Evolutionary conservation across 2,113 vertebrate genomes (phyloP), one percentile per base, ranked within the genome.

Genomic region (Alligator sinensis): DNA sequence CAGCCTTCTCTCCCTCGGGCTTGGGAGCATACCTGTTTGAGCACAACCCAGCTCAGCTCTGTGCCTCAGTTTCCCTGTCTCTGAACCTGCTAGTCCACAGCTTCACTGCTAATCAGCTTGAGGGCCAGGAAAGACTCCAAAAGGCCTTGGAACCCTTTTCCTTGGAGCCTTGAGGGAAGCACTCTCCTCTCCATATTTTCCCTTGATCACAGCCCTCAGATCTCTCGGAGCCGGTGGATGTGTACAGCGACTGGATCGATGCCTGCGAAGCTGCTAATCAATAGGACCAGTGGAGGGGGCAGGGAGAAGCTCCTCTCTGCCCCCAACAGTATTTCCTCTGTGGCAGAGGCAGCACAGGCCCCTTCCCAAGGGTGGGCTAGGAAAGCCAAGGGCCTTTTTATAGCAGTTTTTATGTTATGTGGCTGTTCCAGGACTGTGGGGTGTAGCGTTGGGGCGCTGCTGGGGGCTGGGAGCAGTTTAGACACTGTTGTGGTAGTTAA

Each of bases 221-320:
- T 97, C 98, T 99, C 63, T 99, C 99, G 4, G 99, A 99, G 94
- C 98, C 99, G 0, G 99, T 99, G 89, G 99, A 99, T 1, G 99
- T 98, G 30, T 98, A 99, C 94, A 99, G 99, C 38, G 98, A 98
- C 70, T 99, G 99, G 99, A 99, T 99, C 97, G 99, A 99, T 1
- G 99, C 99, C 91, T 99, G 99, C 28, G 99, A 99, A 97, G 98
- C 99, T 11, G 99, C 99, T 94, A 99, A 99, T 97, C 99, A 99
- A 96, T 99, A 99, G 98, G 95, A 11, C 61, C 61, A 54, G 60
- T 81, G n/a, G 4, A 15, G 27, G 78, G 27, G 64, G 82, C 86
- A 80, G 88, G 84, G 74, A 68, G 27, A 34, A 18, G 9, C 28
- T 24, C 21, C 18, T 27, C 64, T n/a, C 11, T 8, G 11, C 28